Base-by-base conservation (phyloP, 2,797 vertebrate genomes). In the Sphenodon punctatus region DNA sequence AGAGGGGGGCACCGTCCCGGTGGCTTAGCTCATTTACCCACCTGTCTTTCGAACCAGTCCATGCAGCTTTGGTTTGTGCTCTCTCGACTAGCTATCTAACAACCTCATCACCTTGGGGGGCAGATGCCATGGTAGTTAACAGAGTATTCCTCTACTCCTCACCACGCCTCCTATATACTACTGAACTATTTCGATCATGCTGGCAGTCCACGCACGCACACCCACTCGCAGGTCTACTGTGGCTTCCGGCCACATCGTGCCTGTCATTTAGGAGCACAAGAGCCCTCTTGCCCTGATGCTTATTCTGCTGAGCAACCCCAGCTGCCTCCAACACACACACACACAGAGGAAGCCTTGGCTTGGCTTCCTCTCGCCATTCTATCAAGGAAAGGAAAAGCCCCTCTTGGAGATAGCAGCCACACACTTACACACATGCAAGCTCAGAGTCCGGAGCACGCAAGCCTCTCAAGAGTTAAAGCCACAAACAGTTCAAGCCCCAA, bases 391-490 rank as follows among this genome's bases (percentile, higher is more conserved):
- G 34, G 36, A 8, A 49, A 5, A 69, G 63, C 1, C 13, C 17
- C 55, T 14, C 13, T 30, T 41, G 15, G 63, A 72, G 23, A 3
- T 0, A 1, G 19, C 48, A 20, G 20, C 12, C 11, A 17, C 66
- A 42, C 49, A 55, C 16, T 42, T 41, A 20, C 3, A 0, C 43
- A 56, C 1, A 5, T 5, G 61, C 48, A 5, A 12, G 6, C 41
- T 66, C 48, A 1, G 13, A 0, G 19, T 66, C 77, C 70, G 32
- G 0, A 48, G 61, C 42, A 2, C 17, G 6, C 22, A 78, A 58
- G 4, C 20, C 30, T 72, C 30, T 22, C 0, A 67, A 90, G 94
- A 91, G 94, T 94, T 93, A 94, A 94, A 72, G 5, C 16, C 80
- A 67, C n/a, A 66, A 88, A 25, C 84, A 89, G 42, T 85, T 85